phyloP scores from a whole-genome alignment of 1,140 invertebrate species.

The Euwallacea similis region DNA sequence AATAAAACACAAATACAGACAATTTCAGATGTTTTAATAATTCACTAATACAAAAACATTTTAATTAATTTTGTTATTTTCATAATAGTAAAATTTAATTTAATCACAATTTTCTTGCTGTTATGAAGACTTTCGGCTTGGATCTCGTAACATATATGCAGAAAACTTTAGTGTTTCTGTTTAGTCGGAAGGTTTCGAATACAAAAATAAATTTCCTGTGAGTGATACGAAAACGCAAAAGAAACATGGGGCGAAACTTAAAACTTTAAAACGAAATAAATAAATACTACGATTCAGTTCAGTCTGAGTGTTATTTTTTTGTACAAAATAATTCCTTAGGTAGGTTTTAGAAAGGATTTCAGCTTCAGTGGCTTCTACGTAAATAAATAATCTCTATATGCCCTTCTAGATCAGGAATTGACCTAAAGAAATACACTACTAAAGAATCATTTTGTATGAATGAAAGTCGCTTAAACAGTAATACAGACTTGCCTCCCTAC shows the following conservation, averaged over 20 bases:
- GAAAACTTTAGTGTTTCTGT: conserved; percentile 16
- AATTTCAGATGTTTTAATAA: conserved; percentile 51
- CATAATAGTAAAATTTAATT: conserved; percentile 51
- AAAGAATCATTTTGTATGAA: conserved; percentile 31
- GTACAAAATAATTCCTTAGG: conserved; percentile 36
- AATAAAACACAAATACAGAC: conserved; percentile 11
- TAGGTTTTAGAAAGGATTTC: not conserved
- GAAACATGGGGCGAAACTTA: conserved; percentile 21
- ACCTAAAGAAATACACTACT: conserved; percentile 7
- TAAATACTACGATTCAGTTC: conserved; percentile 37
- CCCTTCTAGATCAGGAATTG: not conserved
- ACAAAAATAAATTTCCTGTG: conserved; percentile 14
- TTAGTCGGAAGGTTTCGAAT: conserved; percentile 18
- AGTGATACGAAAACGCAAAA: conserved; percentile 11
- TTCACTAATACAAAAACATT: conserved; percentile 52
- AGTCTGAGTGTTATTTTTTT: conserved; percentile 7
- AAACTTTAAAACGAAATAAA: conserved; percentile 25
- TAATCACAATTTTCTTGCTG: conserved; percentile 51
- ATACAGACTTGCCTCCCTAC: conserved; percentile 24
- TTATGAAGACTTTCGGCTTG: conserved; percentile 51
- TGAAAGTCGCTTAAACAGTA: conserved; percentile 18
- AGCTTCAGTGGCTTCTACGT: not conserved
- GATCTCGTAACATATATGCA: conserved; percentile 45
- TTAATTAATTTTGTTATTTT: conserved; percentile 49
- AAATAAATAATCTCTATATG: not conserved